Conservation (phyloP, 2,113 vertebrate species). For the Lophochroa leadbeateri region DNA sequence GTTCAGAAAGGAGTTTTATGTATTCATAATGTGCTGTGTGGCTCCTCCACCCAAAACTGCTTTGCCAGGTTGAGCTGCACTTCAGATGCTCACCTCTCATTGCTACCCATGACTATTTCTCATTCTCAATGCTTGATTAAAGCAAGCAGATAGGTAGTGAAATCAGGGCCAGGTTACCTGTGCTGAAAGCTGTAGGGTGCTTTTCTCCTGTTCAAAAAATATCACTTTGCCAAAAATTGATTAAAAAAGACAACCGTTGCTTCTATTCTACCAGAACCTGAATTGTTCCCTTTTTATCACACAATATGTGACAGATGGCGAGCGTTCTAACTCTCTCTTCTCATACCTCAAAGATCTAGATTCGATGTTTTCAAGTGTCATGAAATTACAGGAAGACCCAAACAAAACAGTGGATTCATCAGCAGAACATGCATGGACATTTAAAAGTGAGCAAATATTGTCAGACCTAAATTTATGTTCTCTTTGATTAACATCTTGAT, state of each 20-base stretch:
- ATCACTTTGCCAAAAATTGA: neutral
- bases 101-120: neutral
- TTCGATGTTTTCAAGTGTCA: neutral
- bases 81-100: neutral
- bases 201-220: neutral
- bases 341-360: constrained; percentile 22
- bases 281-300: neutral
- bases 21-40: accelerated
- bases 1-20: neutral
- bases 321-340: neutral
- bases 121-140: neutral
- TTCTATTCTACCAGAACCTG: neutral
- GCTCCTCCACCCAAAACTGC: neutral
- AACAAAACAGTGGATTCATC: constrained; percentile 17
- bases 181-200: neutral
- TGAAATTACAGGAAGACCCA: constrained; percentile 38
- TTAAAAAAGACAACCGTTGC: neutral
- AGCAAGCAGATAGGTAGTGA: neutral
- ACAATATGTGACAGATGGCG: neutral
- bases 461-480: neutral
- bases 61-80: neutral
- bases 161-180: neutral
- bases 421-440: neutral
- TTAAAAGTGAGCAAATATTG: constrained; percentile 42
- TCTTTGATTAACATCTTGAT: neutral